These are phyloP conservation scores for Eriocheir sinensis DNA, from an alignment of 1,140 invertebrate species.

Conservation along the genomic window DNA sequence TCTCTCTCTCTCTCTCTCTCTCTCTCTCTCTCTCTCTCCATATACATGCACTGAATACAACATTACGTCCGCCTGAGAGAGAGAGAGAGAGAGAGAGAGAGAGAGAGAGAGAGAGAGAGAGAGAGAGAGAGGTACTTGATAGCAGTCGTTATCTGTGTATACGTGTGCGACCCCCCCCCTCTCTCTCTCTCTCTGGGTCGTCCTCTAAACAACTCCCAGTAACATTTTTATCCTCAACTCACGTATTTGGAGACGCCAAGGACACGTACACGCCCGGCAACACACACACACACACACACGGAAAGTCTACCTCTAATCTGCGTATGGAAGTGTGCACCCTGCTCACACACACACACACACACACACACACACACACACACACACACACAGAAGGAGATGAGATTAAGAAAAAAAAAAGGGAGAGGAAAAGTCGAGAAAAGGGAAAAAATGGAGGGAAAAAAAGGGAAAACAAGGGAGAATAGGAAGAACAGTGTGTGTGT, in stretches of 20 bases:
- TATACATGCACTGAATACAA: background rate
- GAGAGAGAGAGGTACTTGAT: background rate
- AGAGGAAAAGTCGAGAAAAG: background rate
- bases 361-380: conserved; percentile 35
- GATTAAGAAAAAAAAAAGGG: background rate
- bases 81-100: background rate
- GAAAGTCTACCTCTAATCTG: no score
- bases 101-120: conserved; percentile 32
- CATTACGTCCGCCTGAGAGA: background rate
- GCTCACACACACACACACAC: conserved; percentile 36
- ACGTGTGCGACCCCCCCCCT: no score
- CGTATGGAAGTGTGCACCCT: no score
- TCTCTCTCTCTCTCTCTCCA: conserved; percentile 32
- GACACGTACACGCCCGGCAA: background rate
- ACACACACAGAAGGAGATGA: background rate
- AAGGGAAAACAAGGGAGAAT: background rate
- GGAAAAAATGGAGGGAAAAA: background rate
- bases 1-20: conserved; percentile 14
- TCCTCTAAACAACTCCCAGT: background rate
- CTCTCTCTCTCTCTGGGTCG: no score
- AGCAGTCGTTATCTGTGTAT: no score
- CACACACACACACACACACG: conserved; percentile 51
- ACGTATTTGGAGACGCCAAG: background rate
- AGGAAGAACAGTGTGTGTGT: background rate
- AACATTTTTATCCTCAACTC: background rate